Conservation (phyloP, 2,113 vertebrate species). For the Python bivittatus region DNA sequence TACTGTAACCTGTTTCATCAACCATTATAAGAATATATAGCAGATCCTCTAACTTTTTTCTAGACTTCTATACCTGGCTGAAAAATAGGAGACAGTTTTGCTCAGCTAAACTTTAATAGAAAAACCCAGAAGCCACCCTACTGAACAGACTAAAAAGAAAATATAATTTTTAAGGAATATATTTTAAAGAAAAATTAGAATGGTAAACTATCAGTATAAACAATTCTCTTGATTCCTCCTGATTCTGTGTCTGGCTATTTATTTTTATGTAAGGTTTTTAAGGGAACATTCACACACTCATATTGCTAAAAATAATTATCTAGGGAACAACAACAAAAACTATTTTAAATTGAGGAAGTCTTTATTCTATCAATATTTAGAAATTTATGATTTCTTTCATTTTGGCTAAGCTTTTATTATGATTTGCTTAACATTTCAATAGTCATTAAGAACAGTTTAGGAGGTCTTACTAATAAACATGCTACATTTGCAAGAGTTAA, state of each 20-base stretch:
- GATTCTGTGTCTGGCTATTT: slow-evolving; percentile 67
- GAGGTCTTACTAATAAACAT: slow-evolving; percentile 26
- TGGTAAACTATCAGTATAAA: slow-evolving; percentile 49
- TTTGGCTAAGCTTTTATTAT: not conserved
- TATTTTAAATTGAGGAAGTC: slow-evolving; percentile 14
- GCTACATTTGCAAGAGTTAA: slow-evolving; percentile 29
- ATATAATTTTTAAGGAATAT: slow-evolving; percentile 34
- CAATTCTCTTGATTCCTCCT: slow-evolving; percentile 50
- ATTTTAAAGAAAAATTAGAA: slow-evolving; percentile 51
- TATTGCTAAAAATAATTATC: slow-evolving; percentile 39
- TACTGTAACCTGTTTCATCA: slow-evolving; percentile 63
- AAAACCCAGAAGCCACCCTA: slow-evolving; percentile 74
- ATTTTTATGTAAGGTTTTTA: slow-evolving; percentile 6
- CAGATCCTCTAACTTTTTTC: slow-evolving; percentile 68
- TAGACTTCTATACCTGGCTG: slow-evolving; percentile 65
- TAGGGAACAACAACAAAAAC: not conserved
- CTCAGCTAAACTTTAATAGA: slow-evolving; percentile 66
- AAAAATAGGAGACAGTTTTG: slow-evolving; percentile 57
- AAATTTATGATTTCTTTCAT: slow-evolving; percentile 21
- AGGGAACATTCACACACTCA: slow-evolving; percentile 22
- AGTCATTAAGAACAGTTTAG: slow-evolving; percentile 45
- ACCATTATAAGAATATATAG: slow-evolving; percentile 66
- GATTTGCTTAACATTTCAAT: slow-evolving; percentile 25
- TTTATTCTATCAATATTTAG: slow-evolving; percentile 25
- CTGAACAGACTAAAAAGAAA: slow-evolving; percentile 52